A percentile compares a stretch with the other conserved stretches of the same genome.
These are phyloP conservation scores for Oryzias dopingdopingensis DNA, from an alignment of 2,797 vertebrate species.

Conservation along the genomic window DNA sequence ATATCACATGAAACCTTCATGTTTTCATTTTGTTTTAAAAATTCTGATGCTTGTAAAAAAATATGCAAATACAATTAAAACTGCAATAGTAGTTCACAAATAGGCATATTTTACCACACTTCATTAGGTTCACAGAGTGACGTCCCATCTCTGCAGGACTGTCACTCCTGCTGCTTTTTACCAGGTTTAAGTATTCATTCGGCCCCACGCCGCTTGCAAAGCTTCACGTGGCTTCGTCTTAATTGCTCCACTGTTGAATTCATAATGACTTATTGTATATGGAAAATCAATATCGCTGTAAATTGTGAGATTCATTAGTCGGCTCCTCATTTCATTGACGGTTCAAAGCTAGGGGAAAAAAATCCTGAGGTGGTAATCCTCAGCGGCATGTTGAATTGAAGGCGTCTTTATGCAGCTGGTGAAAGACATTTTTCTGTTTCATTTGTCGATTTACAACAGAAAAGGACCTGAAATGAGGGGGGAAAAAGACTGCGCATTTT, in stretches of 20 bases:
- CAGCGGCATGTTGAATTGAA: constrained; percentile 18
- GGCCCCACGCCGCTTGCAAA: background rate
- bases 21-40: too few relatives aligned
- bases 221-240: background rate
- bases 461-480: too few relatives aligned
- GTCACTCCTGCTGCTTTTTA: background rate
- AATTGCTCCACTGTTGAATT: constrained; percentile 15
- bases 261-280: constrained; percentile 6
- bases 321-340: constrained; percentile 14
- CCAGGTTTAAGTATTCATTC: background rate
- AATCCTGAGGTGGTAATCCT: constrained; percentile 23
- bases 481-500: too few relatives aligned
- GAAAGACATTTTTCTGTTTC: constrained; percentile 9
- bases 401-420: constrained; percentile 3
- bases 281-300: constrained; percentile 35
- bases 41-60: too few relatives aligned
- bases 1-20: too few relatives aligned
- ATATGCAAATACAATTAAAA: too few relatives aligned
- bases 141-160: background rate
- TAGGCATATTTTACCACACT: too few relatives aligned
- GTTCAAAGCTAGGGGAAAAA: constrained; percentile 18
- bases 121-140: too few relatives aligned
- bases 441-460: too few relatives aligned
- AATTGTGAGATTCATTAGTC: constrained; percentile 20
- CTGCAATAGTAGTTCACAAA: too few relatives aligned